phyloP scores from a whole-genome alignment of 1,140 invertebrate species.

The Achroia grisella region DNA sequence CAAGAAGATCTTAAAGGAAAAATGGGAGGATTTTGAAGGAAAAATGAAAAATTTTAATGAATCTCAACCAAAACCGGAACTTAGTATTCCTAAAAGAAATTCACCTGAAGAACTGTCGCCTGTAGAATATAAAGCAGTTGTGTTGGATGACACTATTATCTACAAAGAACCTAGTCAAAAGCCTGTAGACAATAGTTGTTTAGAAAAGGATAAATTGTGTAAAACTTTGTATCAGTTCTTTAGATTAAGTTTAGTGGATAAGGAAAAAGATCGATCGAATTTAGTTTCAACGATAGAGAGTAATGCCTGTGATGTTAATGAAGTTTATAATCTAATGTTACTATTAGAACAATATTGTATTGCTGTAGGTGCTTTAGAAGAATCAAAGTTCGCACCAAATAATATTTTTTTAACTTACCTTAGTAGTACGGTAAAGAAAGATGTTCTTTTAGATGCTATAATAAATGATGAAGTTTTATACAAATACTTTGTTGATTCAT shows the following conservation, averaged over 20 bases:
- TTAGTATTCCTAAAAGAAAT: conserved; percentile 24
- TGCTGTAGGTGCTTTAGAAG: conserved; percentile 43
- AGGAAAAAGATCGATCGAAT: conserved; percentile 50
- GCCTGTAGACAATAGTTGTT: conserved; percentile 48
- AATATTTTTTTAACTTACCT: conserved; percentile 64
- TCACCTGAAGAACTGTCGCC: conserved; percentile 26
- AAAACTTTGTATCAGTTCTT: conserved; percentile 61
- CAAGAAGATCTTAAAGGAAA: conserved; percentile 70
- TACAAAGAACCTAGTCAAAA: conserved; percentile 66
- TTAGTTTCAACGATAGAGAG: conserved; percentile 57
- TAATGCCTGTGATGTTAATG: conserved; percentile 62
- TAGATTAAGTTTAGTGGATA: conserved; percentile 58
- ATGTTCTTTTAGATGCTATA: conserved; percentile 41
- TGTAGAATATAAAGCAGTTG: conserved; percentile 24
- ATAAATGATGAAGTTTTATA: conserved; percentile 58
- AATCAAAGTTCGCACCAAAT: conserved; percentile 55
- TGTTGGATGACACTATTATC: conserved; percentile 45
- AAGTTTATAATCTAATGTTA: conserved; percentile 56
- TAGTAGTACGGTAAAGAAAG: conserved; percentile 29
- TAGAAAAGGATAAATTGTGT: conserved; percentile 47
- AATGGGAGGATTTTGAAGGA: conserved; percentile 63
- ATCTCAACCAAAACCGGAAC: conserved; percentile 30
- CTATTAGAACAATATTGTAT: conserved; percentile 58
- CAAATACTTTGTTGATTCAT: conserved; percentile 68
- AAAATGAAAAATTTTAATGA: conserved; percentile 62